phyloP scores from a whole-genome alignment of 2,888 invertebrate genomes.

The Parochlus steinenii region DNA sequence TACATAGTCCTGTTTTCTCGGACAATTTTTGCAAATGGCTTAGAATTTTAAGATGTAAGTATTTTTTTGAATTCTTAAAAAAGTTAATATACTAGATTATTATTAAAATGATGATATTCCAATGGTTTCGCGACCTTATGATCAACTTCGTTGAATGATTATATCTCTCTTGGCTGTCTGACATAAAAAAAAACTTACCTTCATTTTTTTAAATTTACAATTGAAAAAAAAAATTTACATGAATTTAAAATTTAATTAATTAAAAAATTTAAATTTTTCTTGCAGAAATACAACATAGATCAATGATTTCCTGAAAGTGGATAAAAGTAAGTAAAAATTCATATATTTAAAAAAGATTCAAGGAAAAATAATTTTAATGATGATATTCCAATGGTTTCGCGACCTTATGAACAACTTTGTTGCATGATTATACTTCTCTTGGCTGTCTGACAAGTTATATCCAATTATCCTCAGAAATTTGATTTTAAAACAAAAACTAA shows the following conservation, averaged over 20 bases:
- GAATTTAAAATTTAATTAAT: no score
- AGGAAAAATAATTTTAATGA: constrained; percentile 11
- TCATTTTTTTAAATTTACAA: constrained; percentile 1
- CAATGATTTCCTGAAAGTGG: no score
- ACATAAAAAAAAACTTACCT: neutral
- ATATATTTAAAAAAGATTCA: no score
- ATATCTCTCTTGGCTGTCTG: neutral
- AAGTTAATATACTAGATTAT: no score
- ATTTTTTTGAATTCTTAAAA: no score
- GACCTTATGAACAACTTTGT: constrained; percentile 7
- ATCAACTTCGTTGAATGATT: constrained; percentile 9
- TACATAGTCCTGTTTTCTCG: no score
- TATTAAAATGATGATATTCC: constrained; percentile 6
- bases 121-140: constrained; percentile 14
- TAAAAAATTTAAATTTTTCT: no score
- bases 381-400: constrained; percentile 13
- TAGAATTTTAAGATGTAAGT: no score
- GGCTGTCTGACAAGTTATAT: constrained; percentile 9
- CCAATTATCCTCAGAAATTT: neutral
- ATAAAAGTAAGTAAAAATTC: no score
- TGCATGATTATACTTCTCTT: constrained; percentile 11
- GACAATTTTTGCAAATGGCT: no score
- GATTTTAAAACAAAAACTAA: neutral
- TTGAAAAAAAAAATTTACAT: constrained; percentile 8
- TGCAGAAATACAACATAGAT: no score